These are phyloP conservation scores for Chloromyia formosa DNA, from an alignment of 2,888 invertebrate genomes.

Conservation along the genomic window DNA sequence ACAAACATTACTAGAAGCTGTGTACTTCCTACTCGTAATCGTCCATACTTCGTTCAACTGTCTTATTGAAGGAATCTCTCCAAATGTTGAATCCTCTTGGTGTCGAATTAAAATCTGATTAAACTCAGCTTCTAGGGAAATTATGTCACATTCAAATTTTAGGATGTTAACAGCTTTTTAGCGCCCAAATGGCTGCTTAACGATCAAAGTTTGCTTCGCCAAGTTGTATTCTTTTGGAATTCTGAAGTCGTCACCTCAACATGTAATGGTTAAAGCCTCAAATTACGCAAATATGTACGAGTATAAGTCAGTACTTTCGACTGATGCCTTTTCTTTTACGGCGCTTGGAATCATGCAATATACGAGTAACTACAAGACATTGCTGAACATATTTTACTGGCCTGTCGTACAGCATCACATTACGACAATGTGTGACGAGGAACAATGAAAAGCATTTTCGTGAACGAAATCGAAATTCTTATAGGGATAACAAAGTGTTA, in stretches of 20 bases:
- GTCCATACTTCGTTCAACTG: too few species aligned
- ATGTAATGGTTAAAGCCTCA: too few species aligned
- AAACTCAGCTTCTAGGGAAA: conserved; percentile 16
- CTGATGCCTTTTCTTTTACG: too few species aligned
- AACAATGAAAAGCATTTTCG: neutral
- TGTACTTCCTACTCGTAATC: too few species aligned
- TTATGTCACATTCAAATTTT: conserved; percentile 13
- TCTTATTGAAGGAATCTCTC: too few species aligned
- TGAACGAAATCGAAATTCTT: conserved; percentile 24
- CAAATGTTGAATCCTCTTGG: neutral
- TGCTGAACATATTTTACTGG: neutral
- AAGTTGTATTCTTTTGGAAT: neutral
- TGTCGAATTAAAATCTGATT: conserved; percentile 34
- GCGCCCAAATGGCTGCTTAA: conserved; percentile 31
- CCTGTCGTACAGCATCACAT: neutral
- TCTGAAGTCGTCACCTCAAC: too few species aligned
- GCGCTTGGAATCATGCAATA: too few species aligned
- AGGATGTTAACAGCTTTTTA: conserved; percentile 15
- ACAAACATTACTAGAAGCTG: too few species aligned
- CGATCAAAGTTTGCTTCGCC: neutral
- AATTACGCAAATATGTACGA: too few species aligned
- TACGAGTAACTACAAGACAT: neutral
- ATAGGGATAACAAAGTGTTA: conserved; percentile 36
- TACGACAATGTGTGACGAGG: neutral
- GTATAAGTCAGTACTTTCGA: too few species aligned